phyloP scores from a whole-genome alignment of 2,888 invertebrate species.

The Gnatocerus cornutus region DNA sequence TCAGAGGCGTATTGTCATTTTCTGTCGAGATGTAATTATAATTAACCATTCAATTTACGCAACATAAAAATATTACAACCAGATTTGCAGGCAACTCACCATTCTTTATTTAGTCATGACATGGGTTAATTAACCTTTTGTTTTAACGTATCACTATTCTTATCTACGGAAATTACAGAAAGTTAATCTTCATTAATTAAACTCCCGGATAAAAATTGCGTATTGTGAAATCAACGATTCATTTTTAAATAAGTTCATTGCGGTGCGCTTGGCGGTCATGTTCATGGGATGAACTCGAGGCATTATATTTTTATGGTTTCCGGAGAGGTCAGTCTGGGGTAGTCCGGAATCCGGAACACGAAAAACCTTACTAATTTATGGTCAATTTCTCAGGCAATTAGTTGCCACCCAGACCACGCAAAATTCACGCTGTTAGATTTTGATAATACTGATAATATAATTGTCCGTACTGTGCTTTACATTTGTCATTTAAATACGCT shows the following conservation, averaged over 20 bases:
- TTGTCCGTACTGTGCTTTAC: no score
- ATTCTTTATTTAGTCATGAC: background rate
- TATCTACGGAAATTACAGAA: no score
- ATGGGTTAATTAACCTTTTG: slow-evolving; percentile 19
- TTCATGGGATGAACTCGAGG: background rate
- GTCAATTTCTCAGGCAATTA: slow-evolving; percentile 25
- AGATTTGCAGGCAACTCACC: background rate
- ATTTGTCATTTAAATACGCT: no score
- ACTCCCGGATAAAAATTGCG: no score
- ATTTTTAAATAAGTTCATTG: background rate
- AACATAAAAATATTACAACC: background rate
- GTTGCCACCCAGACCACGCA: background rate
- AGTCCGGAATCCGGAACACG: slow-evolving; percentile 8
- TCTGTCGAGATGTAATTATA: background rate
- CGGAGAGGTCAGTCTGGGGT: slow-evolving; percentile 10
- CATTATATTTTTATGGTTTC: slow-evolving; percentile 1
- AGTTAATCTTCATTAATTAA: no score
- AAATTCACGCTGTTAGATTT: no score
- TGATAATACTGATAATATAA: background rate
- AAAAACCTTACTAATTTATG: slow-evolving; percentile 15
- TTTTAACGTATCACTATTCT: background rate
- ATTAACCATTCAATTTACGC: slow-evolving; percentile 16
- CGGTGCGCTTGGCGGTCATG: background rate
- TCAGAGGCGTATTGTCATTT: slow-evolving; percentile 18
- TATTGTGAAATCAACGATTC: no score